Percentiles rank a stretch among this genome's conserved stretches.
Evolutionary conservation across 1,140 invertebrate genomes (phyloP).

Genomic region (Dreissena rostriformis): DNA sequence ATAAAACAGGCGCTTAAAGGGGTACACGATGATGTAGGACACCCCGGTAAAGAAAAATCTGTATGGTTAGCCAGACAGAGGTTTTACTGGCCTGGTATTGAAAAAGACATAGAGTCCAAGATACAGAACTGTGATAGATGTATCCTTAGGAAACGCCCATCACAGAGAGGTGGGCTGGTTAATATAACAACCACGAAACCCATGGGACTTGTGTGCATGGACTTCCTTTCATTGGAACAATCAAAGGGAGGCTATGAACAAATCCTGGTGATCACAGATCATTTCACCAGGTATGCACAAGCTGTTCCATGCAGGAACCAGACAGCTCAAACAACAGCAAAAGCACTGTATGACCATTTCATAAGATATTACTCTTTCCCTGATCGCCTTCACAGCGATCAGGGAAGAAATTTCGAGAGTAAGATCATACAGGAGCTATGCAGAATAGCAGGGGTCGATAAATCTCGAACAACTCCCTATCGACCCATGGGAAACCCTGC

Average conservation of each 20-base stretch:
- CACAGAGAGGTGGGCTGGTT: constrained; percentile 1
- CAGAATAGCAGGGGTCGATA: constrained; percentile 2
- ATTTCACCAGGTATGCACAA: constrained; percentile 51
- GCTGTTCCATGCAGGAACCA: constrained; percentile 45
- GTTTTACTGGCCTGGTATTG: constrained; percentile 33
- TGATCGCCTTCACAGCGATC: constrained; percentile 43
- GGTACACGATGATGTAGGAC: constrained; percentile 36
- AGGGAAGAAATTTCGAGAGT: constrained; percentile 54
- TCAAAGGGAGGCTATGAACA: constrained; percentile 42
- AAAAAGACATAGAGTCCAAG: constrained; percentile 16
- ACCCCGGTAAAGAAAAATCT: constrained; percentile 30
- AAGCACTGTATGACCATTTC: constrained; percentile 42
- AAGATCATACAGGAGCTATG: constrained; percentile 27
- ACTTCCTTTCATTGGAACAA: constrained; percentile 28
- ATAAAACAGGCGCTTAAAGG: constrained; percentile 2
- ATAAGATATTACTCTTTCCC: constrained; percentile 42
- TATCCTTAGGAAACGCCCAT: constrained; percentile 16
- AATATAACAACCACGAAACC: neutral
- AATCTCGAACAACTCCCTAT: constrained; percentile 19
- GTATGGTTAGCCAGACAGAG: constrained; percentile 26
- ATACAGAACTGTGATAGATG: constrained; percentile 13
- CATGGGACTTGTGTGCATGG: constrained; percentile 31
- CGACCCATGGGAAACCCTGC: constrained; percentile 17
- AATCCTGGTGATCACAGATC: constrained; percentile 54
- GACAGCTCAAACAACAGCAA: constrained; percentile 44